A percentile compares a stretch with the other conserved stretches of the same genome.
Evolutionary conservation across 2,113 vertebrate genomes (phyloP).

Genomic region (Oreocharis arfaki): DNA sequence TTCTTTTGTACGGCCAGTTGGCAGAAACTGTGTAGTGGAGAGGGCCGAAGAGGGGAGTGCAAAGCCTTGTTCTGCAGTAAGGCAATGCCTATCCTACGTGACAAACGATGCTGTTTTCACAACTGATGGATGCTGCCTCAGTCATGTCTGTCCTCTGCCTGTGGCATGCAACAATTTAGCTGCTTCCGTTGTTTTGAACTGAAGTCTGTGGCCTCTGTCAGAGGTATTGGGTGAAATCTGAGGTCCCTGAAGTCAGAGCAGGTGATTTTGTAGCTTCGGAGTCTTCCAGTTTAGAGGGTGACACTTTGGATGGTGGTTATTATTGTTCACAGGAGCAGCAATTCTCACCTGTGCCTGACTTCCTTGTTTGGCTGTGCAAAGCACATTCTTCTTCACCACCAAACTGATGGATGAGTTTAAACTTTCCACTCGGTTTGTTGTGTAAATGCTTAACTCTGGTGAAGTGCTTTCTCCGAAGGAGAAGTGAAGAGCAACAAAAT

Average conservation of each 20-base stretch:
- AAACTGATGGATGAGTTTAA: conserved; percentile 37
- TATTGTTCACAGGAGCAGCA: background rate
- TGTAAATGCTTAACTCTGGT: conserved; percentile 40
- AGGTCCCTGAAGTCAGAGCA: background rate
- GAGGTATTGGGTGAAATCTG: background rate
- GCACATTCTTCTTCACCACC: conserved; percentile 23
- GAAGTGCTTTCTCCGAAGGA: conserved; percentile 6
- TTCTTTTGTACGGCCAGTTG: background rate
- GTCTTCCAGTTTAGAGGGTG: background rate
- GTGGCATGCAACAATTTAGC: background rate
- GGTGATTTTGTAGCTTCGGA: background rate
- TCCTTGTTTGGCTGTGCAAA: conserved; percentile 3
- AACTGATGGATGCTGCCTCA: background rate
- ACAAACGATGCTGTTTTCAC: background rate
- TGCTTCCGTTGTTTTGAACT: background rate
- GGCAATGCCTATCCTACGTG: accelerated
- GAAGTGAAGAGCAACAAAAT: background rate
- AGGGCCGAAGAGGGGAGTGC: background rate
- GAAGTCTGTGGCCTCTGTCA: background rate
- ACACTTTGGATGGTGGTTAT: background rate
- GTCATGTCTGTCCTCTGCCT: background rate
- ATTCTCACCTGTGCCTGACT: conserved; percentile 10
- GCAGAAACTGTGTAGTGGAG: background rate
- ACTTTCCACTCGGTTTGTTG: background rate
- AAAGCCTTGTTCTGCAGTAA: background rate